A percentile compares a stretch with the other conserved stretches of the same genome.
These are phyloP conservation scores for Chascanopsetta lugubris DNA, from an alignment of 2,113 vertebrate species.

Conservation along the genomic window DNA sequence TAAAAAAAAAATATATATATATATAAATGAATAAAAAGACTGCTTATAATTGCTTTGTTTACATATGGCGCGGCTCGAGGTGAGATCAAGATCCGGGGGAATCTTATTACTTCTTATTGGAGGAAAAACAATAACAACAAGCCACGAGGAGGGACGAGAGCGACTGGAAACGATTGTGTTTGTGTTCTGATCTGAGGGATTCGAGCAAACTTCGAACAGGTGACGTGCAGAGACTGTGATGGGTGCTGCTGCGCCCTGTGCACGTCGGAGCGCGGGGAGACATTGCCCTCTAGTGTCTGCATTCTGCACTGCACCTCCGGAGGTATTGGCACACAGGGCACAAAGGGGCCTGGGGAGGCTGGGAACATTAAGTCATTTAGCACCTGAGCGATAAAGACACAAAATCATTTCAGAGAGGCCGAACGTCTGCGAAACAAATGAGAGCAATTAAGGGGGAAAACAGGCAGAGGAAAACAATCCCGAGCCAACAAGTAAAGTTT, in stretches of 20 bases:
- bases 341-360: background rate
- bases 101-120: conserved; percentile 12
- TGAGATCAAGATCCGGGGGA: conserved; percentile 10
- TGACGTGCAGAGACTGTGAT: conserved; percentile 3
- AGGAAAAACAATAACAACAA: conserved; percentile 11
- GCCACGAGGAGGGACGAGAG: fast-evolving
- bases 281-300: conserved; percentile 70
- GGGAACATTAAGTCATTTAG: conserved; percentile 18
- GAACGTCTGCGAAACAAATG: conserved; percentile 19
- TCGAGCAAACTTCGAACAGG: conserved; percentile 25
- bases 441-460: background rate
- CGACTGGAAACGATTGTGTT: conserved; percentile 2
- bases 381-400: conserved; percentile 16
- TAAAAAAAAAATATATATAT: too few relatives aligned
- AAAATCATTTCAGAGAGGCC: conserved; percentile 15
- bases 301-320: conserved; percentile 18
- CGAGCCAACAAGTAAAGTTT: conserved; percentile 14
- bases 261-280: conserved; percentile 41
- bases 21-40: too few relatives aligned
- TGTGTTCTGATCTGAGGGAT: conserved; percentile 15
- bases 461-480: background rate
- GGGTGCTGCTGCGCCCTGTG: background rate
- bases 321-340: background rate
- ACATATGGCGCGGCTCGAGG: conserved; percentile 34
- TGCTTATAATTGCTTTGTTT: conserved; percentile 44